These are phyloP conservation scores for Perizoma flavofasciatum DNA, from an alignment of 2,888 invertebrate genomes.

Conservation along the genomic window DNA sequence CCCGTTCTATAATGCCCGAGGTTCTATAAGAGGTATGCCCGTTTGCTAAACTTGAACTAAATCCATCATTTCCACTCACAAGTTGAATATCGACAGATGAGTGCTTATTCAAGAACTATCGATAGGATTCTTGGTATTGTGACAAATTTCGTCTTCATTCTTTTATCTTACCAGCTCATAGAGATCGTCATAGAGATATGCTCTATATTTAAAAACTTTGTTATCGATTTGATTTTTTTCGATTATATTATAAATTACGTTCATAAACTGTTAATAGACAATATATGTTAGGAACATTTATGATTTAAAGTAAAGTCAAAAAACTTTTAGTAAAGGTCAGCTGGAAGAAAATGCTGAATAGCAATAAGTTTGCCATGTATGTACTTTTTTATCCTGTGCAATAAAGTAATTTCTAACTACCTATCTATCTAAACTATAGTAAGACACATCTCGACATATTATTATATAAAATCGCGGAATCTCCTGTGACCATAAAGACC, in stretches of 20 bases:
- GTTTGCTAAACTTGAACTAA: background rate
- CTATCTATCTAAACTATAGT: background rate
- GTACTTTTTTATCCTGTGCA: too few relatives aligned
- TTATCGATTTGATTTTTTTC: conserved; percentile 5
- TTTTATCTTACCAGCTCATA: conserved; percentile 14
- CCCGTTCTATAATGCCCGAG: background rate
- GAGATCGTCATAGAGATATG: too few relatives aligned
- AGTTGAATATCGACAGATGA: conserved; percentile 10
- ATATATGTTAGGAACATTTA: too few relatives aligned
- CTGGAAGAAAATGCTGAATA: too few relatives aligned
- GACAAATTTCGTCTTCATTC: conserved; percentile 17
- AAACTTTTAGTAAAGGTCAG: too few relatives aligned
- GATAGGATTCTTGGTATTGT: conserved; percentile 23
- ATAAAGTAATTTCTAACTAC: too few relatives aligned
- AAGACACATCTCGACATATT: background rate
- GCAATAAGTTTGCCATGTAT: too few relatives aligned
- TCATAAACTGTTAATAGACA: background rate
- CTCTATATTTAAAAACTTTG: conserved; percentile 10
- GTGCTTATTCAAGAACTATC: conserved; percentile 12
- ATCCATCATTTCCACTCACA: conserved; percentile 5
- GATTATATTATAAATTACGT: conserved; percentile 1
- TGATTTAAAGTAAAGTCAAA: too few relatives aligned
- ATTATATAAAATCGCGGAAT: conserved; percentile 7
- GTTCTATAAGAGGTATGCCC: too few relatives aligned
- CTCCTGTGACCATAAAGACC: conserved; percentile 6